These are phyloP conservation scores for Cancer borealis DNA, from an alignment of 2,888 invertebrate genomes.

Conservation along the genomic window DNA sequence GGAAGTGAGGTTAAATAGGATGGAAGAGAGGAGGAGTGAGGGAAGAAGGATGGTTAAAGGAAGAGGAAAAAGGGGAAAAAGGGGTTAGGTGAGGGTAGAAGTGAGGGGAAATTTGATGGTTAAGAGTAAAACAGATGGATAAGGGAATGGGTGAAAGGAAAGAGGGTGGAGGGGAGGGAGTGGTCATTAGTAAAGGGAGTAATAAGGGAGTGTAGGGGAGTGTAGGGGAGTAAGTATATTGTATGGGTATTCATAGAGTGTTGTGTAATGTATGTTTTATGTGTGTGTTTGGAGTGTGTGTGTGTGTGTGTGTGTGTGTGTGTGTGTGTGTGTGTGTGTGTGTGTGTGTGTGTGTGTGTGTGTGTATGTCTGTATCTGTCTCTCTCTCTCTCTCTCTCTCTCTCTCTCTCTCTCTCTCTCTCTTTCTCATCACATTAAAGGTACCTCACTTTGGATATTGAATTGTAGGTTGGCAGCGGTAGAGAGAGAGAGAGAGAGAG, in stretches of 20 bases:
- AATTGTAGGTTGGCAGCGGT: slow-evolving; percentile 11
- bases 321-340: neutral
- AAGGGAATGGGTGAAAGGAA: neutral
- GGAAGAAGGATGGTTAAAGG: neutral
- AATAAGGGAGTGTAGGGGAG: neutral
- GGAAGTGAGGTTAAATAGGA: neutral
- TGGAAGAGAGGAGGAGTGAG: neutral
- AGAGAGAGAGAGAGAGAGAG: neutral
- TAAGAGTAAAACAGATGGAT: neutral
- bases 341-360: no score
- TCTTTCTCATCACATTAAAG: neutral
- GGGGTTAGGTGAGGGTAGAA: neutral
- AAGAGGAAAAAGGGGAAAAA: neutral
- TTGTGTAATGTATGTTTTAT: no score
- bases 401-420: neutral
- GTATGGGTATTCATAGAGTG: no score
- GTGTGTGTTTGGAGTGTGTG: no score
- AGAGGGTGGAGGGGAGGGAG: slow-evolving; percentile 31
- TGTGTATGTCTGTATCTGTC: no score
- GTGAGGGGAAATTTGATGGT: neutral
- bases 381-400: slow-evolving; percentile 27
- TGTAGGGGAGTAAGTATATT: neutral
- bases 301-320: neutral
- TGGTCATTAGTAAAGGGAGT: neutral
- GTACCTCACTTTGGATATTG: slow-evolving; percentile 1